Percentiles rank a stretch among this genome's conserved stretches.
These are phyloP conservation scores for Steatornis caripensis DNA, from an alignment of 2,113 vertebrate genomes.

Conservation along the genomic window DNA sequence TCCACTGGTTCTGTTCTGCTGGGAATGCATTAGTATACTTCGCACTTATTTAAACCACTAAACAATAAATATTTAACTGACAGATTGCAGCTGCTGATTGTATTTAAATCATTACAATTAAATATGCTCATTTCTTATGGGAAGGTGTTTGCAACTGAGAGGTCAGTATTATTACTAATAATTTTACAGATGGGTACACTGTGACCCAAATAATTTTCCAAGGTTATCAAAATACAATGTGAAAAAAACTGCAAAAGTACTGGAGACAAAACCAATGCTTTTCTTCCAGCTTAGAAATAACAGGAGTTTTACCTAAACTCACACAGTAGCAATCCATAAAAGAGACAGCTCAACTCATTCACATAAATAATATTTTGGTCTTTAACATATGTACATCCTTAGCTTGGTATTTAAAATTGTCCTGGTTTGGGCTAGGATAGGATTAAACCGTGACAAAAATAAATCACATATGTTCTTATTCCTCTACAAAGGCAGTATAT, in stretches of 20 bases:
- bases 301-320: background rate
- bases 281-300: background rate
- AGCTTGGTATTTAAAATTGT: background rate
- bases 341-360: background rate
- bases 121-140: background rate
- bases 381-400: background rate
- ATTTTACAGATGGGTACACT: background rate
- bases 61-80: background rate
- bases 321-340: background rate
- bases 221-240: background rate
- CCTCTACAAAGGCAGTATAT: background rate
- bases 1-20: background rate
- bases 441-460: no score
- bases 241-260: background rate
- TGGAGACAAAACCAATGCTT: background rate
- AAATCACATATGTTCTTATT: background rate
- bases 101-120: background rate
- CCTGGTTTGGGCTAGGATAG: no score
- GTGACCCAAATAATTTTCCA: background rate
- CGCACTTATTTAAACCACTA: background rate
- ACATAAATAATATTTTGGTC: background rate
- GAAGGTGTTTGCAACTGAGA: background rate
- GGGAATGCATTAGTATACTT: background rate
- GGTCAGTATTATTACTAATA: background rate
- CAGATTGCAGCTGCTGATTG: background rate